Evolutionary conservation across 2,797 vertebrate species (phyloP), one percentile per base, ranked within the genome.

Genomic region (Cyprinella venusta): DNA sequence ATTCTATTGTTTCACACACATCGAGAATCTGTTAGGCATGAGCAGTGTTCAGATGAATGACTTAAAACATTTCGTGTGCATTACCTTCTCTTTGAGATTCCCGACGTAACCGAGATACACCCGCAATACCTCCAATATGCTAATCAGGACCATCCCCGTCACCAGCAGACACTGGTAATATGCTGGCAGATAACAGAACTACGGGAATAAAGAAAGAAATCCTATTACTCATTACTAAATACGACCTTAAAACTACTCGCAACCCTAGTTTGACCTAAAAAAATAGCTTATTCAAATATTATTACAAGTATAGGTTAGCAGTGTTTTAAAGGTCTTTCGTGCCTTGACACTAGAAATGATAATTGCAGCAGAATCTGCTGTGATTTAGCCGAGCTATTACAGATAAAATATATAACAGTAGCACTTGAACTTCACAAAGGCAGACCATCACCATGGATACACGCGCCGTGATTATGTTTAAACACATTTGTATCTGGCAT

Each of bases 21-120:
- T 45, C 8, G 13, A 48, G 42, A 26, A 19, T 36, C 12, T 78
- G 42, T 64, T 45, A 78, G 19, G 19, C 13, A 68, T 12, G 1
- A 54, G 13, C 30, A 16, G 8, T 40, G 48, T 79, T 54, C 13
- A 38, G 16, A 54, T 54, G 0, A 52, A 38, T 79, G 33, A 26
- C 36, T 36, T 79, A 38, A 69, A 8, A 26, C 3, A 7, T 38
- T 65, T 52, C 1, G 16, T 81, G n/a, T 52, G 10, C 19, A 26
- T 85, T 89, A 97, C 96, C 95, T 96, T 97, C 87, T 97, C 96
- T 81, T 94, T 91, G 7, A 97, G 94, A 91, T 97, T 98, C 15
- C 96, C 96, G 50, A 93, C 38, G 68, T 95, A 97, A 77, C 96
- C 96, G 84, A 98, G 92, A 88, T 95, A 96, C 36, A 97, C 92